These are phyloP conservation scores for Porphyrio hochstetteri DNA, from an alignment of 2,113 vertebrate genomes.

Conservation along the genomic window DNA sequence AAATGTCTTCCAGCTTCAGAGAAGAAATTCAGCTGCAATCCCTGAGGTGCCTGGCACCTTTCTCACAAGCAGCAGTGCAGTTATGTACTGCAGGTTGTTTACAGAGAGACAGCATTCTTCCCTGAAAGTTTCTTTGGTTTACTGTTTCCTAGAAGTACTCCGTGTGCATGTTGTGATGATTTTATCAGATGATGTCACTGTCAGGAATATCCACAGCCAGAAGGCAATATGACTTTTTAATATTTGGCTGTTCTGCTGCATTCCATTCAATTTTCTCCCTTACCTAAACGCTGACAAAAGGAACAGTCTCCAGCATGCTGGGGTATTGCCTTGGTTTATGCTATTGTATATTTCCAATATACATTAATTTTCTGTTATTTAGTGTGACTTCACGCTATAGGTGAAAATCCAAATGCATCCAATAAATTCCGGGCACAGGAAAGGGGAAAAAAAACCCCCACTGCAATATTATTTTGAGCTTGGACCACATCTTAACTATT, in stretches of 20 bases:
- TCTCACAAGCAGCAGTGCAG: not conserved
- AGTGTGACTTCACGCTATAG: not conserved
- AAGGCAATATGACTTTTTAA: conserved; percentile 1
- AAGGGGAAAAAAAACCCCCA: not conserved
- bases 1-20: not conserved
- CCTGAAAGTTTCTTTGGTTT: not conserved
- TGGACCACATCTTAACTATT: not conserved
- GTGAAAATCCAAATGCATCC: not conserved
- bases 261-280: not conserved
- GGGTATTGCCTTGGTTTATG: not conserved
- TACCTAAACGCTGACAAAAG: not conserved
- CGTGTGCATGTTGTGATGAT: not conserved
- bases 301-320: not conserved
- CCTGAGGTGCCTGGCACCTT: not conserved
- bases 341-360: not conserved
- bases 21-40: not conserved
- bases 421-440: not conserved
- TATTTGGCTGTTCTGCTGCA: not conserved
- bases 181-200: not conserved
- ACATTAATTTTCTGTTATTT: not conserved
- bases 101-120: not conserved
- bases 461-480: not conserved
- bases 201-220: not conserved
- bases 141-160: not conserved
- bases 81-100: not conserved